phyloP scores from a whole-genome alignment of 2,888 invertebrate species.

The Carpatolechia fugitivella region DNA sequence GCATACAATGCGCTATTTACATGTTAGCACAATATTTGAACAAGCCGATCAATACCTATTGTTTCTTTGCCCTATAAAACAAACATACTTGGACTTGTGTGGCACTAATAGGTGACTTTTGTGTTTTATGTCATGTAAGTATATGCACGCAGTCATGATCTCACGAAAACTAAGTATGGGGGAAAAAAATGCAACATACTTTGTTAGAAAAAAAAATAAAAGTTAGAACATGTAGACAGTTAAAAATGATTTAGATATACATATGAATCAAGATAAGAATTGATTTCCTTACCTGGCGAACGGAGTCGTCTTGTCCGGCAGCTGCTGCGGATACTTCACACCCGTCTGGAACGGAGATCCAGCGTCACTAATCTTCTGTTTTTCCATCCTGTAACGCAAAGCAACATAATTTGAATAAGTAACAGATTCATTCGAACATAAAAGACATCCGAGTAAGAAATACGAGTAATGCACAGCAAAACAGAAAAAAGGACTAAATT shows the following conservation, averaged over 20 bases:
- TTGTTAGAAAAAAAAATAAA: no score
- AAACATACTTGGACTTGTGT: no score
- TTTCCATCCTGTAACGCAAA: slow-evolving; percentile 55
- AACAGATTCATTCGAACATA: background rate
- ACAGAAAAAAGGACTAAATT: no score
- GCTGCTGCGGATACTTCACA: slow-evolving; percentile 38
- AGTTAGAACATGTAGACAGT: no score
- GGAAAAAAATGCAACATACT: no score
- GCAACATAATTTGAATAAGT: background rate
- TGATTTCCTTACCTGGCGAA: slow-evolving; percentile 15
- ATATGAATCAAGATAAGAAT: background rate
- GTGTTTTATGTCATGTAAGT: no score
- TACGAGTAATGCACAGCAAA: no score
- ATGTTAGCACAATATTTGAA: background rate
- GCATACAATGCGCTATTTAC: slow-evolving; percentile 39
- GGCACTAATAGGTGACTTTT: no score
- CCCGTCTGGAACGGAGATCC: slow-evolving; percentile 42
- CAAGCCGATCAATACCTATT: background rate
- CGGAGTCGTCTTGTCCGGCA: slow-evolving; percentile 38
- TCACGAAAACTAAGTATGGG: no score
- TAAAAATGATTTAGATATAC: no score
- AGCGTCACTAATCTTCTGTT: slow-evolving; percentile 41
- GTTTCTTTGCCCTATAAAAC: background rate
- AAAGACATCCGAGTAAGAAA: no score
- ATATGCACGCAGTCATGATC: no score